phyloP scores from a whole-genome alignment of 2,797 vertebrate genomes.

The Parambassis ranga region DNA sequence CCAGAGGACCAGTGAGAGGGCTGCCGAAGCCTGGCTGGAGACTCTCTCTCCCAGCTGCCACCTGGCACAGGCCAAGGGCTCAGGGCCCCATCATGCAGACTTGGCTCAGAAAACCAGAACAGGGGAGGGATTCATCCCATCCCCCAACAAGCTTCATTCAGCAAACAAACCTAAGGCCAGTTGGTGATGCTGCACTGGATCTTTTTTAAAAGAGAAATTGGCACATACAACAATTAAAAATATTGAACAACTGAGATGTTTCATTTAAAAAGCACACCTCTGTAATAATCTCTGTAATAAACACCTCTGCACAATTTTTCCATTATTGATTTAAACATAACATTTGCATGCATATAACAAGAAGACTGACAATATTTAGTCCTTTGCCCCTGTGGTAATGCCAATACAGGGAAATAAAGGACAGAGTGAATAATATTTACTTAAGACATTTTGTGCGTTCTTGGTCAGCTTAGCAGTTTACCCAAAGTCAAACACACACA shows the following conservation, averaged over 20 bases:
- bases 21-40: slow-evolving; percentile 66
- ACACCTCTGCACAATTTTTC: slow-evolving; percentile 22
- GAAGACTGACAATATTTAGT: slow-evolving; percentile 11
- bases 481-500: neutral
- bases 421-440: slow-evolving; percentile 15
- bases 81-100: slow-evolving; percentile 70
- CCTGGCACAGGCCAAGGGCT: slow-evolving; percentile 78
- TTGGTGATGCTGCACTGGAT: slow-evolving; percentile 57
- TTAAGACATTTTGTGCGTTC: neutral
- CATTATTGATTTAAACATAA: slow-evolving; percentile 41
- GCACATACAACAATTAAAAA: slow-evolving; percentile 31
- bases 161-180: slow-evolving; percentile 66
- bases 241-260: slow-evolving; percentile 37
- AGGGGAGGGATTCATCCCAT: slow-evolving; percentile 79
- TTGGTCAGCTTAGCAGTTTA: neutral
- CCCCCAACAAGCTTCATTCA: slow-evolving; percentile 77
- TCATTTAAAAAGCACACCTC: slow-evolving; percentile 29
- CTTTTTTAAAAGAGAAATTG: slow-evolving; percentile 52
- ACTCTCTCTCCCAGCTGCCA: slow-evolving; percentile 81
- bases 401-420: slow-evolving; percentile 16
- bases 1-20: slow-evolving; percentile 60
- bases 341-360: slow-evolving; percentile 18
- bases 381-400: slow-evolving; percentile 18
- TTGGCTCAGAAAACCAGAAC: slow-evolving; percentile 76
- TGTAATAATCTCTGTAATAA: slow-evolving; percentile 28